A percentile compares a stretch with the other conserved stretches of the same genome.
Conservation (phyloP, 1,140 invertebrate genomes). For the Aphelenchoides avenae region DNA sequence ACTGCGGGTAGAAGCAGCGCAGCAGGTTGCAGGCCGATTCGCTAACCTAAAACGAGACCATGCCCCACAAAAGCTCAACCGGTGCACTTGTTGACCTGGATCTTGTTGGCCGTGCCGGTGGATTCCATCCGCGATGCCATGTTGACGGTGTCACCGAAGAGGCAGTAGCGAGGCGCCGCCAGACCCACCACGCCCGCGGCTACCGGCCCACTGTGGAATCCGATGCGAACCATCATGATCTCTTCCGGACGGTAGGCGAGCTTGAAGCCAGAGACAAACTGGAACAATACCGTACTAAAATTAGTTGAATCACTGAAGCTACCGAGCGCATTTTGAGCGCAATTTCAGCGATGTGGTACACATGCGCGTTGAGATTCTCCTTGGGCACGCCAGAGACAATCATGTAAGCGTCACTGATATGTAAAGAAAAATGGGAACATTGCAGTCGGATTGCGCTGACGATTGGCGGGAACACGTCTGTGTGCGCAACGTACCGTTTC, state of each 20-base stretch:
- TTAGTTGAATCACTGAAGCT: no score
- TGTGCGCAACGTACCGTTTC: conserved; percentile 29
- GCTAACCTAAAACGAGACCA: conserved; percentile 49
- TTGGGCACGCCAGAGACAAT: conserved; percentile 78
- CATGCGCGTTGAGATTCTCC: conserved; percentile 70
- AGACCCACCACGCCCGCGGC: conserved; percentile 83
- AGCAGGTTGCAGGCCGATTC: conserved; percentile 53
- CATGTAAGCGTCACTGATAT: conserved; percentile 87
- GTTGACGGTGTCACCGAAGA: conserved; percentile 67
- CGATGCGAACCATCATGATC: conserved; percentile 80
- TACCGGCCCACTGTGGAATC: conserved; percentile 82
- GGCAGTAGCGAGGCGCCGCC: conserved; percentile 83
- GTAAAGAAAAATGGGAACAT: no score
- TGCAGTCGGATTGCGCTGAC: no score
- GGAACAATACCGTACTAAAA: no score
- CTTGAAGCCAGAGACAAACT: conserved; percentile 78
- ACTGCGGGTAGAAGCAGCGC: conserved; percentile 55
- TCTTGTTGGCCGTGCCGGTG: conserved; percentile 55
- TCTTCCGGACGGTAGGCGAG: conserved; percentile 83
- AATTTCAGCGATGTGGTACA: conserved; percentile 71
- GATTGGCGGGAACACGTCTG: no score
- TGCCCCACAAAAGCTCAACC: conserved; percentile 1
- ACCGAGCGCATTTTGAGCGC: conserved; percentile 71
- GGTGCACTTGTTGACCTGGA: conserved; percentile 38
- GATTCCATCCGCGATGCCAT: conserved; percentile 58